A percentile compares a stretch with the other conserved stretches of the same genome.
Conservation (phyloP, 2,888 invertebrate species). For the Hecatera dysodea region DNA sequence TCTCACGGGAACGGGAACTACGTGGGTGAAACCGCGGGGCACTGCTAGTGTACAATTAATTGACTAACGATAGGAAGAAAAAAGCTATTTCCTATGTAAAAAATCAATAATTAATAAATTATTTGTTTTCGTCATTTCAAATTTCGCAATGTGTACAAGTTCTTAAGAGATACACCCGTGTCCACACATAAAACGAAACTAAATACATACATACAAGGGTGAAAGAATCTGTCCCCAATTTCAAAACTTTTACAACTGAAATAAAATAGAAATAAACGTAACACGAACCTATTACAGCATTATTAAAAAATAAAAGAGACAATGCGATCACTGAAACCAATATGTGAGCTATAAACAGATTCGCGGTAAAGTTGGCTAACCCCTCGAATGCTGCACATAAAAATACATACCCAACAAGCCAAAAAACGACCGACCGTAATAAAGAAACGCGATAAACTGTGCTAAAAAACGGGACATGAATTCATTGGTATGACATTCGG, state of each 20-base stretch:
- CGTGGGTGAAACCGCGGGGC: no score
- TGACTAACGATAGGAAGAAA: no score
- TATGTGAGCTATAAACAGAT: conserved; percentile 88
- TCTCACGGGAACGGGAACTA: no score
- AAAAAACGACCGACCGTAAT: conserved; percentile 88
- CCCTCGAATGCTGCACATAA: conserved; percentile 81
- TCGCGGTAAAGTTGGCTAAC: conserved; percentile 80
- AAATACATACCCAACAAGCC: conserved; percentile 76
- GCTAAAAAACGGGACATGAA: conserved; percentile 89
- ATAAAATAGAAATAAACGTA: conserved; percentile 62
- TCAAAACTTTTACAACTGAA: conserved; percentile 28
- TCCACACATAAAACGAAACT: neutral
- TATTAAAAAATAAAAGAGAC: conserved; percentile 73
- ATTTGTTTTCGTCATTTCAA: no score
- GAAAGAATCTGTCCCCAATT: conserved; percentile 19
- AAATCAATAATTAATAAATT: no score
- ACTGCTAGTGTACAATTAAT: no score
- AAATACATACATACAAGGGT: neutral
- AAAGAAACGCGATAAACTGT: conserved; percentile 89
- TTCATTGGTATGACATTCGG: conserved; percentile 91
- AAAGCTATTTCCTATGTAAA: no score
- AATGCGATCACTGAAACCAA: conserved; percentile 80
- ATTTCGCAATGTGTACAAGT: no score
- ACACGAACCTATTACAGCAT: conserved; percentile 57
- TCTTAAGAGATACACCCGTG: no score